Base-by-base conservation (phyloP, 2,113 vertebrate species). In the Cervus canadensis region DNA sequence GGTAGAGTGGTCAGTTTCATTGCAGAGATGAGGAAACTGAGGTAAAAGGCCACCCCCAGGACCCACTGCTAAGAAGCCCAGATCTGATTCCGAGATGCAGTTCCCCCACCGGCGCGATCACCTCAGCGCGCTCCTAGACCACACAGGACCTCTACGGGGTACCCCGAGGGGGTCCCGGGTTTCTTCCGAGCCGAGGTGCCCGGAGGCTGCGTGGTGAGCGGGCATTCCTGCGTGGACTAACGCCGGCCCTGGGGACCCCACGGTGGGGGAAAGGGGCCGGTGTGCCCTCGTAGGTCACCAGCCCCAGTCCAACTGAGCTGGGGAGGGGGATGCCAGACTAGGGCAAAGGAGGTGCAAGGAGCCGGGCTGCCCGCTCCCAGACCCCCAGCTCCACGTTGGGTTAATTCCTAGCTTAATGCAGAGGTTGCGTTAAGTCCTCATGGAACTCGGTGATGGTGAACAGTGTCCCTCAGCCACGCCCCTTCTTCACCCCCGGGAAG, bases 391-490 rank as follows among this genome's bases (percentile, higher is more conserved):
- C 33, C 52, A 2, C 33, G 0, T 16, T 1, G 36, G 19, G 56
- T 17, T 54, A 54, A 54, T 54, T 54, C 52, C 52, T 5, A 40
- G 67, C 17, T 71, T 71, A 23, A 67, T 12, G 74, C 62, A 6
- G 23, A 23, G 36, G 16, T 1, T 7, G 25, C 36, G 19, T 2
- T 4, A 17, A 43, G 2, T 33, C 25, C 57, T 13, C 15, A 0
- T 0, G 30, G 13, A 64, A 92, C 82, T 88, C 54, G 2, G 57
- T 71, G 74, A 13, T 12, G 57, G 7, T 16, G 86, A 21, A 15
- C 43, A 2, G 23, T 0, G n/a, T 1, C 93, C 74, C 62, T 15
- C 78, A 15, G 84, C 90, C 97, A 97, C 94, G 71, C 98, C 97
- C 71, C 97, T 85, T 60, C 26, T 48, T 26, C 33, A 1, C 40